Conservation (phyloP, 2,888 invertebrate species). For the Drosophila falleni region DNA sequence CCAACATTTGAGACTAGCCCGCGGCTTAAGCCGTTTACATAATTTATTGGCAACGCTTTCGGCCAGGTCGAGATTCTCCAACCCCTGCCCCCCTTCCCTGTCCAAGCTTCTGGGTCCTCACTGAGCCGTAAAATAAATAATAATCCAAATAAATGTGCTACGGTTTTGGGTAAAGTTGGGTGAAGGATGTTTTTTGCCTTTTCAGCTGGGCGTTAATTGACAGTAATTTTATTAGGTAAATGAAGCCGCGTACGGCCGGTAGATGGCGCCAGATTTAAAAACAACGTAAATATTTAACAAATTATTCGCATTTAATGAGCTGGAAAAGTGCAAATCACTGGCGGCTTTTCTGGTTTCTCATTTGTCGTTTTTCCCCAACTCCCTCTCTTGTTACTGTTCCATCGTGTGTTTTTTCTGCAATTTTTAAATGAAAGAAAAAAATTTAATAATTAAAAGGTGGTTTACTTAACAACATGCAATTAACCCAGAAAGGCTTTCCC, state of each 20-base stretch:
- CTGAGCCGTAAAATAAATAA: slow-evolving; percentile 71
- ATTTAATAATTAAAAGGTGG: slow-evolving; percentile 60
- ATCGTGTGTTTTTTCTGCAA: slow-evolving; percentile 2
- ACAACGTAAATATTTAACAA: slow-evolving; percentile 78
- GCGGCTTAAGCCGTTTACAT: slow-evolving; percentile 77
- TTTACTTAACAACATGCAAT: slow-evolving; percentile 50
- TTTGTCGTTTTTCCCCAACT: slow-evolving; percentile 2
- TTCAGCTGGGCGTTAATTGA: slow-evolving; percentile 67
- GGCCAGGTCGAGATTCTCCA: slow-evolving; percentile 13
- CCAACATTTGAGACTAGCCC: slow-evolving; percentile 51
- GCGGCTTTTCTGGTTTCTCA: slow-evolving; percentile 42
- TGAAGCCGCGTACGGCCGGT: slow-evolving; percentile 51
- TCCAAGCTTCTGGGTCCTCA: slow-evolving; percentile 11
- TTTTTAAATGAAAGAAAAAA: slow-evolving; percentile 38
- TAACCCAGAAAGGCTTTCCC: slow-evolving; percentile 39
- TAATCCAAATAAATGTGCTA: slow-evolving; percentile 73
- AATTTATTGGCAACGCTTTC: slow-evolving; percentile 68
- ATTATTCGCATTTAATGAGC: slow-evolving; percentile 81
- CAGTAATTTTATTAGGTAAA: slow-evolving; percentile 81
- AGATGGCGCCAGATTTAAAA: slow-evolving; percentile 59
- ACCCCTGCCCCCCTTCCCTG: background rate
- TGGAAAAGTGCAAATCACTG: slow-evolving; percentile 81
- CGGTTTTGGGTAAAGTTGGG: slow-evolving; percentile 6
- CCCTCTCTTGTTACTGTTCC: background rate
- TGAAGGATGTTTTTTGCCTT: slow-evolving; percentile 9